A percentile compares a stretch with the other conserved stretches of the same genome.
These are phyloP conservation scores for Uropetala carovei DNA, from an alignment of 2,888 invertebrate species.

Conservation along the genomic window DNA sequence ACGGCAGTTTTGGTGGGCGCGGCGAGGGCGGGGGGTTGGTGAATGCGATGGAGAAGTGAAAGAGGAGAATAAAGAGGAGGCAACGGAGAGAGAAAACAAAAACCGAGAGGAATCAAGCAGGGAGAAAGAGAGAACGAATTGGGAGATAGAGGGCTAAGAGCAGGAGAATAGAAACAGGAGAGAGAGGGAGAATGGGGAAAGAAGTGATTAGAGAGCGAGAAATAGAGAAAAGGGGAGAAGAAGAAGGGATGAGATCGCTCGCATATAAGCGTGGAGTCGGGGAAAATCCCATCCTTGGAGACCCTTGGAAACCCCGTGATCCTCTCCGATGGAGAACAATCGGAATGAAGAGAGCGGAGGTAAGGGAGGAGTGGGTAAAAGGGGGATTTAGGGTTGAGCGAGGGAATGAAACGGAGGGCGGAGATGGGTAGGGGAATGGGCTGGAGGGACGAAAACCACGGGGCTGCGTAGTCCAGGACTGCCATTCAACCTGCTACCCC, in stretches of 20 bases:
- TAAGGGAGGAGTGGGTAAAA: background rate
- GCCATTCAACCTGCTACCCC: slow-evolving; percentile 32
- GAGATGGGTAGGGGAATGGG: background rate
- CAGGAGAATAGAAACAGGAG: background rate
- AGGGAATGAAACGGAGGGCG: background rate
- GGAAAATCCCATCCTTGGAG: background rate
- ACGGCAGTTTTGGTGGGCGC: background rate
- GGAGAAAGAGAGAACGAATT: background rate
- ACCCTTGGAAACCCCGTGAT: background rate
- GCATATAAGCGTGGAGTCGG: background rate
- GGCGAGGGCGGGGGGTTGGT: background rate
- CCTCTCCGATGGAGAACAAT: slow-evolving; percentile 37
- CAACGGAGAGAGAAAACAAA: background rate
- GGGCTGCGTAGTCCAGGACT: background rate
- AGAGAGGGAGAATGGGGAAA: background rate
- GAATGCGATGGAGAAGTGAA: background rate
- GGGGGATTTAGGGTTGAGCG: background rate
- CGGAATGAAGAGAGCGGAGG: background rate
- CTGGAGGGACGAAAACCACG: background rate
- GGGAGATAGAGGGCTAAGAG: background rate
- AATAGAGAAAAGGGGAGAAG: background rate
- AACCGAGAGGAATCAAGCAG: background rate
- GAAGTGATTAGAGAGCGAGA: background rate
- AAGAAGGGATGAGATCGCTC: background rate
- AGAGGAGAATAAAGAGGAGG: background rate